Base-by-base conservation (phyloP, 2,797 vertebrate genomes). In the Macropus fuliginosus region DNA sequence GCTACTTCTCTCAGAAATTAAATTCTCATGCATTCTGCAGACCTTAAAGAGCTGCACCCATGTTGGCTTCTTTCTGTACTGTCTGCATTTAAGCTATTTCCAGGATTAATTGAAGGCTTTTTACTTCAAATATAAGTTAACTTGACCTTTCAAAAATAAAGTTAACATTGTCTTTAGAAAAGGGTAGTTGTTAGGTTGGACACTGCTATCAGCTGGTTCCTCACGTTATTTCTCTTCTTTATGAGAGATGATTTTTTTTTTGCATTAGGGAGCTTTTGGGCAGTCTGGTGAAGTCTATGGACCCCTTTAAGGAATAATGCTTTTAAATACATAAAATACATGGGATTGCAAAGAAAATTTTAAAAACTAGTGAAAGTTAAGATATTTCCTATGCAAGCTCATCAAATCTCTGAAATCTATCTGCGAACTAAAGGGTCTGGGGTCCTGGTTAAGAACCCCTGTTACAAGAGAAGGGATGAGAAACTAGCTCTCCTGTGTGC, bases 101-200 rank as follows among this genome's bases (percentile, higher is more conserved):
- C 40, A 50, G 74, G 27, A 24, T 27, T 0, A 50, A 52, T 52
- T 6, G 52, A 52, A 87, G 9, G 21, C 14, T 87, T 87, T 81
- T 87, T 50, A 87, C 40, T 87, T 87, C 40, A 27, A 87, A 87
- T 50, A 27, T 87, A 21, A 93, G 81, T 90, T 92, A 0, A 0
- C 50, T 56, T 95, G 91, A 93, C 56, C 94, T 96, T 90, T 96
- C 40, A 91, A 24, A 54, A 91, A 93, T 95, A 94, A 93, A 16
- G 18, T 92, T 96, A 96, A 93, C 94, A 92, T 94, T 81, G 90
- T 95, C 92, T 81, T 95, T 94, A 94, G 74, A 93, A 96, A 96
- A 40, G 91, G 55, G 90, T 96, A 92, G 89, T 91, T 95, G 87
- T 59, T 55, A 92, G 28, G 0, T 54, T 90, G 92, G 27, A 31